A percentile compares a stretch with the other conserved stretches of the same genome.
Evolutionary conservation across 1,140 invertebrate genomes (phyloP).

Genomic region (Caenorhabditis briggsae): DNA sequence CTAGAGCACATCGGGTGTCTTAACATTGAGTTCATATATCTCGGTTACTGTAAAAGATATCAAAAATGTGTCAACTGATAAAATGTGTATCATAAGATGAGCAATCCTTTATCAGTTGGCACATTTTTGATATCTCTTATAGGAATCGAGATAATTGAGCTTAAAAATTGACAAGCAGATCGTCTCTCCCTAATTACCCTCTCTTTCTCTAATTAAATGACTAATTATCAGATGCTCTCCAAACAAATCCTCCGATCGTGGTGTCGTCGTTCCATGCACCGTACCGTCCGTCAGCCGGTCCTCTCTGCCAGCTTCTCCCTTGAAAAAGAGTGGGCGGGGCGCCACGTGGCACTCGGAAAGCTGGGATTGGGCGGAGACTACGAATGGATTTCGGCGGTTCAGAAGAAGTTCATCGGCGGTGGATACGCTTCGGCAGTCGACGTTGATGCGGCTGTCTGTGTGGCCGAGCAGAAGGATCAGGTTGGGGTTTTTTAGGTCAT

Average conservation of each 20-base stretch:
- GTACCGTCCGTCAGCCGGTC: neutral
- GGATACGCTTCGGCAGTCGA: constrained; percentile 74
- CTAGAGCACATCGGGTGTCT: too few relatives aligned
- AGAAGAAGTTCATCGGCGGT: constrained; percentile 76
- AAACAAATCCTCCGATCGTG: constrained; percentile 22
- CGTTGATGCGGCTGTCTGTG: constrained; percentile 72
- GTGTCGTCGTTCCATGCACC: neutral
- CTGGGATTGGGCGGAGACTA: constrained; percentile 71
- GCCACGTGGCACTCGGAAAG: constrained; percentile 67
- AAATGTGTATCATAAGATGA: too few relatives aligned
- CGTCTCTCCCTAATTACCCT: too few relatives aligned
- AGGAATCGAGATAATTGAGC: too few relatives aligned
- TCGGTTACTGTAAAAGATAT: too few relatives aligned
- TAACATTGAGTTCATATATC: too few relatives aligned
- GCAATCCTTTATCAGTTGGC: too few relatives aligned
- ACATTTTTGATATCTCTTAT: too few relatives aligned
- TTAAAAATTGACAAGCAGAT: too few relatives aligned
- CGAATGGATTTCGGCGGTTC: constrained; percentile 75
- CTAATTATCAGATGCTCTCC: constrained; percentile 52
- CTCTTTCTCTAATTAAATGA: too few relatives aligned
- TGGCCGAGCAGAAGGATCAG: constrained; percentile 71
- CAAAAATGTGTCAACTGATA: too few relatives aligned
- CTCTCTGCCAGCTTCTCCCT: neutral
- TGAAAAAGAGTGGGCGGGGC: constrained; percentile 42
- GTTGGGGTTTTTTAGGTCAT: too few relatives aligned